Evolutionary conservation across 1,140 invertebrate species (phyloP), one percentile per base, ranked within the genome.

Genomic region (Phthorimaea operculella): DNA sequence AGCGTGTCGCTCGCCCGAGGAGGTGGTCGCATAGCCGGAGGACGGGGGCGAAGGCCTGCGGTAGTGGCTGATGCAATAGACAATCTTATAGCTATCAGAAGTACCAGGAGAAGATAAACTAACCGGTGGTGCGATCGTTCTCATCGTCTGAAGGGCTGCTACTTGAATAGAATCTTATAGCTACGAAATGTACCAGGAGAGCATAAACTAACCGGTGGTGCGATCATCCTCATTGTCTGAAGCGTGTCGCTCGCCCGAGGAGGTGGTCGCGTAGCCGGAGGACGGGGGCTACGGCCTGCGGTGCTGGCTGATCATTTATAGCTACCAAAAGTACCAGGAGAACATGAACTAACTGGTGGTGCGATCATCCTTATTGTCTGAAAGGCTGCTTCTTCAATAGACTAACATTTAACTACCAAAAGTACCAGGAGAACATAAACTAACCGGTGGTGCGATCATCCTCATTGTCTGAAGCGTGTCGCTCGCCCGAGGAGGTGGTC

Each of bases 371-470:
- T 86, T 83, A 64, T 81, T 85, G 65, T 85, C 83, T 62, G 82
- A 85, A 48, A 77, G 74, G 47, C 86, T 83, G 3, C 88, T 86
- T 60, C 89, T 91, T 17, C 87, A 88, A 70, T 90, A 93, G 78
- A n/a, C n/a, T n/a, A n/a, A 36, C 7, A 36, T 36, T 36, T 8
- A 36, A 36, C 34, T 36, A 12, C 12, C 34, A 36, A 36, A 36
- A 36, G 12, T 36, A 12, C n/a, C 34, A n/a, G n/a, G 21, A 2
- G 21, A 28, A 2, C 21, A 28, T 28, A 6, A 51, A 49, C 60
- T 57, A 17, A 90, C 89, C 53, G 89, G 73, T 66, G 42, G 70
- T 69, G 52, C 82, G 72, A 7, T 84, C 83, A 52, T 86, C 85
- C 70, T 86, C 84, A 64, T 81, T 85, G 65, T 85, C 83, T 62